Percentiles rank a stretch among this genome's conserved stretches.
Evolutionary conservation across 1,140 invertebrate species (phyloP).

Genomic region (Ylistrum balloti): DNA sequence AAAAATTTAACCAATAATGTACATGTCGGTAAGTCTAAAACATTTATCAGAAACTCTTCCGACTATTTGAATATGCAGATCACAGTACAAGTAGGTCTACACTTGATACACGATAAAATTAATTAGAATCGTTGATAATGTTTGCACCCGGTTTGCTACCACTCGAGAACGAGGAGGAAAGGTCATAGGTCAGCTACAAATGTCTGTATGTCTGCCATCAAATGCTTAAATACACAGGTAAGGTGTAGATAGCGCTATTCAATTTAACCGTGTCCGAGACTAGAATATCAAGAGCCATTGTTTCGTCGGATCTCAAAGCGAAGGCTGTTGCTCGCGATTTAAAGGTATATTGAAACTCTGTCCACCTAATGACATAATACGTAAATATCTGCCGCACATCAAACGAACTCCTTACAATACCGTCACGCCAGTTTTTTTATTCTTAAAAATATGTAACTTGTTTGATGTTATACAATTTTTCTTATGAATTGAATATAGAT

Average conservation of each 20-base stretch:
- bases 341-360: constrained; percentile 34
- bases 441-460: background rate
- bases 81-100: background rate
- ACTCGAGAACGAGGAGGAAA: background rate
- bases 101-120: constrained; percentile 9
- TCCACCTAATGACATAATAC: constrained; percentile 24
- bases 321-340: background rate
- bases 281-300: background rate
- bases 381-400: background rate
- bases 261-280: background rate
- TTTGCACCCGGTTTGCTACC: constrained; percentile 1
- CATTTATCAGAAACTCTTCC: background rate
- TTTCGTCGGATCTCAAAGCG: background rate
- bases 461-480: constrained; percentile 36
- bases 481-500: constrained; percentile 40
- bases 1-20: too few relatives aligned
- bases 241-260: constrained; percentile 27
- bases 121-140: background rate
- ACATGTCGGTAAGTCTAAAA: background rate
- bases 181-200: background rate
- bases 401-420: background rate
- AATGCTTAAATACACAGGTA: background rate
- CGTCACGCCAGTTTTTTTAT: background rate
- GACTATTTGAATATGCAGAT: background rate
- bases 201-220: background rate